Percentiles rank a stretch among this genome's conserved stretches.
These are phyloP conservation scores for Neogobius melanostomus DNA, from an alignment of 2,113 vertebrate species.

Conservation along the genomic window DNA sequence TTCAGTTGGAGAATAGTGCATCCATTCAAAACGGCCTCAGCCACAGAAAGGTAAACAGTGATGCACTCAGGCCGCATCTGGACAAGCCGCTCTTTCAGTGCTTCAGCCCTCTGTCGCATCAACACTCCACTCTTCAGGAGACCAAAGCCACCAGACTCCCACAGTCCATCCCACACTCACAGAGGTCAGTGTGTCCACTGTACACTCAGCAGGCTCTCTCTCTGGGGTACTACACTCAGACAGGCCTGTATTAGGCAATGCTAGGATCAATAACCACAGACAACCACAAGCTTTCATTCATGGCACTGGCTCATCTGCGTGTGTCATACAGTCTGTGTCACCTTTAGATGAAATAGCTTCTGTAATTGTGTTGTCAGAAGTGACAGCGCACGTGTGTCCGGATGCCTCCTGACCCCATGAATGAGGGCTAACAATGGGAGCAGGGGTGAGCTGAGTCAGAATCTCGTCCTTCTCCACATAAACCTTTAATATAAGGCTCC, in stretches of 20 bases:
- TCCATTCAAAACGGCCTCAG: conserved; percentile 55
- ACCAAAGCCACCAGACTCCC: conserved; percentile 69
- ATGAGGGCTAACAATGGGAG: conserved; percentile 76
- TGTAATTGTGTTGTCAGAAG: not conserved
- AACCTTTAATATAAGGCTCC: conserved; percentile 82
- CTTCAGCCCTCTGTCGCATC: conserved; percentile 69
- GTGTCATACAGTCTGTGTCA: conserved; percentile 55
- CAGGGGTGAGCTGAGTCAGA: conserved; percentile 65
- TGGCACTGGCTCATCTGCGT: conserved; percentile 55
- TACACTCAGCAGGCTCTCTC: conserved; percentile 64
- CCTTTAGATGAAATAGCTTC: conserved; percentile 10
- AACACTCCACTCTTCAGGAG: conserved; percentile 71
- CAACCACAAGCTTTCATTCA: conserved; percentile 61
- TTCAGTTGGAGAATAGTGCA: conserved; percentile 45
- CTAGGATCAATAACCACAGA: conserved; percentile 66
- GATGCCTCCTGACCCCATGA: conserved; percentile 36
- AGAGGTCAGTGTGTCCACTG: conserved; percentile 75
- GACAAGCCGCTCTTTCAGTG: conserved; percentile 74
- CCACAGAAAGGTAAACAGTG: conserved; percentile 64
- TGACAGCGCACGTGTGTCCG: conserved; percentile 17
- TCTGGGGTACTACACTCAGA: conserved; percentile 69
- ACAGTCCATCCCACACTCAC: conserved; percentile 54
- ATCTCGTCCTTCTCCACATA: conserved; percentile 77
- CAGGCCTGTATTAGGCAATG: conserved; percentile 74
- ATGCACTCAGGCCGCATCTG: conserved; percentile 46